phyloP scores from a whole-genome alignment of 2,113 vertebrate genomes.

The Asarcornis scutulata region DNA sequence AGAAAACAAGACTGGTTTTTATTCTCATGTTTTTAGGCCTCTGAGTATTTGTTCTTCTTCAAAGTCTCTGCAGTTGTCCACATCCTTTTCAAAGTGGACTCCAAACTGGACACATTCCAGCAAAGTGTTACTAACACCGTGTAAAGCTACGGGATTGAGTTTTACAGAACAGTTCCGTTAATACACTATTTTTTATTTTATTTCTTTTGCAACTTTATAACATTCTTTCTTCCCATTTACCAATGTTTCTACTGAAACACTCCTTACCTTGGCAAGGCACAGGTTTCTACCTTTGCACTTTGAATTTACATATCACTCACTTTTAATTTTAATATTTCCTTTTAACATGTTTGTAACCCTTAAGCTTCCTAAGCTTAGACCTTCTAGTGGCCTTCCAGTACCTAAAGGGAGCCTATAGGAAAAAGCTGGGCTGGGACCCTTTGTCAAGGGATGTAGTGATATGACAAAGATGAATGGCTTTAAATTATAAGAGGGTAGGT shows the following conservation, averaged over 20 bases:
- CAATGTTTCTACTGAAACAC: background rate
- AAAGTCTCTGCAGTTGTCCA: background rate
- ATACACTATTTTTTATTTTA: background rate
- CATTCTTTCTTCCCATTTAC: background rate
- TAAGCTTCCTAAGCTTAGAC: background rate
- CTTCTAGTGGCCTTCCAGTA: no score
- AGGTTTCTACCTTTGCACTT: background rate
- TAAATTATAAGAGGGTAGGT: no score
- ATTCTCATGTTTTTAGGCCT: background rate
- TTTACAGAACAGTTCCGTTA: background rate
- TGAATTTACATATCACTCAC: background rate
- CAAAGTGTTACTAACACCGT: background rate
- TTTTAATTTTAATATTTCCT: background rate
- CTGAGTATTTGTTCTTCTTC: background rate
- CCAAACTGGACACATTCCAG: background rate
- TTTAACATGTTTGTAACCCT: background rate
- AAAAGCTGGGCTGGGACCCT: no score
- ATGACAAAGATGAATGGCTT: no score
- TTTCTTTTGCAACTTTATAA: background rate
- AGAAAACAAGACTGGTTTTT: background rate
- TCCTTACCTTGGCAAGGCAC: background rate
- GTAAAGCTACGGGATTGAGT: conserved; percentile 1
- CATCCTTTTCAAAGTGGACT: background rate
- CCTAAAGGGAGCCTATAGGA: no score
- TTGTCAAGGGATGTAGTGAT: no score